Evolutionary conservation across 2,797 vertebrate genomes (phyloP).

Genomic region (Scomberomorus guttatus): DNA sequence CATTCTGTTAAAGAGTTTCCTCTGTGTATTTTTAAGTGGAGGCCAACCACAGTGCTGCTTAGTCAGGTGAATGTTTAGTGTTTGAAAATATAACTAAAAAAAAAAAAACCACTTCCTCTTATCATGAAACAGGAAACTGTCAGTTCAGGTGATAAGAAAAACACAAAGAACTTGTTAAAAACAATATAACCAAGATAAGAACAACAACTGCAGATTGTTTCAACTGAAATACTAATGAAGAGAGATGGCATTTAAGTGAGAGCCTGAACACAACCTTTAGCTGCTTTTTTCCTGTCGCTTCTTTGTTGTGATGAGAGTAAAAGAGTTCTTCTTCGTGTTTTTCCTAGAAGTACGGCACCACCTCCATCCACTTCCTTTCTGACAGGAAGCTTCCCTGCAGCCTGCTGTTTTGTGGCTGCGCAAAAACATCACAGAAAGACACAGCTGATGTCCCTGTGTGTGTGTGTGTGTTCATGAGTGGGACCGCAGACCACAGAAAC

Average conservation of each 20-base stretch:
- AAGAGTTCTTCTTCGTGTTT: background rate
- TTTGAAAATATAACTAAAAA: background rate
- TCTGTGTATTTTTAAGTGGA: background rate
- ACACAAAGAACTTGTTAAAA: background rate
- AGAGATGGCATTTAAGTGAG: background rate
- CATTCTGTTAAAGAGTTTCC: too few relatives aligned
- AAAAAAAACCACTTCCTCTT: background rate
- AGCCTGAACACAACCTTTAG: background rate
- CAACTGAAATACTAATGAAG: background rate
- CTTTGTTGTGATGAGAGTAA: background rate
- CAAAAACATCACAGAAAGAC: conserved; percentile 22
- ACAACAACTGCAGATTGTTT: background rate
- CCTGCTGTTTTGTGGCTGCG: background rate
- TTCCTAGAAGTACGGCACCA: conserved; percentile 46
- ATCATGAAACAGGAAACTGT: background rate
- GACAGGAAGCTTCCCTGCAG: conserved; percentile 50
- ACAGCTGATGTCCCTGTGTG: conserved; percentile 29
- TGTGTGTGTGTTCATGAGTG: background rate
- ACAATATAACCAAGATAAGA: background rate
- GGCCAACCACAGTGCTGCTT: background rate
- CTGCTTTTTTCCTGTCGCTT: background rate
- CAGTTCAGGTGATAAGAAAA: background rate
- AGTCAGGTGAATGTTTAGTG: background rate
- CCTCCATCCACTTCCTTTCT: conserved; percentile 27
- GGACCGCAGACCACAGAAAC: conserved; percentile 32